Conservation (phyloP, 2,797 vertebrate genomes). For the Muraenolepis orangiensis region DNA sequence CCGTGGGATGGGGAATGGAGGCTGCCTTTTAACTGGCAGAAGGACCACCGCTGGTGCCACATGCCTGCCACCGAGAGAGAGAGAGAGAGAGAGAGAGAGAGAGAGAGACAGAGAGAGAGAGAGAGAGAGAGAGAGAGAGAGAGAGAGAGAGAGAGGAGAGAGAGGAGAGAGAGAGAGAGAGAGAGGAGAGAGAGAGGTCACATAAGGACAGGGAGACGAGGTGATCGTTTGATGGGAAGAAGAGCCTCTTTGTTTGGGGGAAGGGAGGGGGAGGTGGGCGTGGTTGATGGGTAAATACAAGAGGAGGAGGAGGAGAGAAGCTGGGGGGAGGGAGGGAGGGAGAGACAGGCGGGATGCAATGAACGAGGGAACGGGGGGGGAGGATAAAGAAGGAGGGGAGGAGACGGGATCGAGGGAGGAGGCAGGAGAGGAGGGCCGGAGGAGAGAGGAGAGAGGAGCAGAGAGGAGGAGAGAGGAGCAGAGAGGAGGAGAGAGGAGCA, state of each 20-base stretch:
- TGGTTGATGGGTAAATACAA: not conserved
- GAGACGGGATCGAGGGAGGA: constrained; percentile 68
- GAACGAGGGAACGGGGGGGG: no score
- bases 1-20: not conserved
- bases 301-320: not conserved
- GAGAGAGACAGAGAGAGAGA: not conserved
- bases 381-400: not conserved
- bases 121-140: not conserved
- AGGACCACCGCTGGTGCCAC: not conserved
- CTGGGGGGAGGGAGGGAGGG: not conserved
- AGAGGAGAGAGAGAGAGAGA: no score
- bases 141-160: not conserved
- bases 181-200: not conserved
- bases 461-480: not conserved
- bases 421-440: constrained; percentile 5
- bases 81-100: not conserved
- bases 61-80: not conserved
- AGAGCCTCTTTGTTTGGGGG: no score
- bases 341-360: not conserved
- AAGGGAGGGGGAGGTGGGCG: no score
- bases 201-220: not conserved
- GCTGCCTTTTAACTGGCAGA: not conserved
- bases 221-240: not conserved
- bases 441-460: constrained; percentile 20
- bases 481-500: not conserved